Conservation (phyloP, 2,113 vertebrate genomes). For the Tragelaphus imberbis region DNA sequence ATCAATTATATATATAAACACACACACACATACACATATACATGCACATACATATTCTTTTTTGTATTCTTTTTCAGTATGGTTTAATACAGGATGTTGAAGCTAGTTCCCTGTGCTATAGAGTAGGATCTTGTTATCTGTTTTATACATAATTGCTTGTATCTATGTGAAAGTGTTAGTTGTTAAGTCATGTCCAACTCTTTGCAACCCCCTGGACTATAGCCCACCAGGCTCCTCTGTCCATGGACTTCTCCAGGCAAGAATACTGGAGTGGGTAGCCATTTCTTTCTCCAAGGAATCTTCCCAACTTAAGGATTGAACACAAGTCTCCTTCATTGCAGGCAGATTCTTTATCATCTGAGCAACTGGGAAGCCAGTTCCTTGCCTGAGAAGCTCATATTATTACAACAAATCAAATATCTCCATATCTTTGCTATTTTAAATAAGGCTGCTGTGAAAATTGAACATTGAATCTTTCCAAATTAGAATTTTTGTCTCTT, state of each 20-base stretch:
- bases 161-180: not conserved
- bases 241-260: not conserved
- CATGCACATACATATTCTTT: not conserved
- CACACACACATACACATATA: not conserved
- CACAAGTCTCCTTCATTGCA: not conserved
- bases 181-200: not conserved
- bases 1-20: not conserved
- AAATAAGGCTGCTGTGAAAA: not conserved
- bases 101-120: not conserved
- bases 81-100: not conserved
- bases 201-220: not conserved
- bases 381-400: not conserved
- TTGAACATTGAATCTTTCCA: not conserved
- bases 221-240: not conserved
- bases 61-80: not conserved
- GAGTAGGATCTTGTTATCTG: not conserved
- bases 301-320: not conserved
- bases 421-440: not conserved
- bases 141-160: not conserved
- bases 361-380: not conserved
- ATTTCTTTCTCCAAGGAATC: not conserved
- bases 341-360: not conserved
- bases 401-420: not conserved
- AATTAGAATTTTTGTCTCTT: not conserved
- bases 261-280: not conserved